Conservation (phyloP, 2,797 vertebrate genomes). For the Micromesistius poutassou region DNA sequence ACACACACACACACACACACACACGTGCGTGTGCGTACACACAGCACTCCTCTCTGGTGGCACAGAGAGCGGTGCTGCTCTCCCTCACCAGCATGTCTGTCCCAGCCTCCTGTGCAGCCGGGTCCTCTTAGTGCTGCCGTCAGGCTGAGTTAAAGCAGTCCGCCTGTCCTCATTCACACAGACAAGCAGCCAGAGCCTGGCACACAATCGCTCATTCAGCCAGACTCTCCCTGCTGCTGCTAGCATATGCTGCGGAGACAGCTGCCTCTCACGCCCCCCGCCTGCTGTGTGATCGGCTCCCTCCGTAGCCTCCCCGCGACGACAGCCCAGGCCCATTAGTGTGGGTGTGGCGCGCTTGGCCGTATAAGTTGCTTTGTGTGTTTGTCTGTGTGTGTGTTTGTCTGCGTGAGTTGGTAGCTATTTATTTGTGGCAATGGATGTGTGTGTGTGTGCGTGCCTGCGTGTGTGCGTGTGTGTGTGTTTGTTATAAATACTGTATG, state of each 20-base stretch:
- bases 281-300: slow-evolving; percentile 46
- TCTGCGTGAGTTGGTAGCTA: slow-evolving; percentile 32
- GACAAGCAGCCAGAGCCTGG: slow-evolving; percentile 21
- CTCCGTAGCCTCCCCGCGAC: slow-evolving; percentile 46
- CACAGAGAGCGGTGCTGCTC: slow-evolving; percentile 57
- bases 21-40: too few relatives aligned
- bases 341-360: slow-evolving; percentile 30
- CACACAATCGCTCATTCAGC: slow-evolving; percentile 2
- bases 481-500: not conserved
- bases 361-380: not conserved
- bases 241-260: slow-evolving; percentile 56
- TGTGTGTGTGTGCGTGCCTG: not conserved
- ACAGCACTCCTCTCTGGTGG: slow-evolving; percentile 2
- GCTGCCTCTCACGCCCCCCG: slow-evolving; percentile 47
- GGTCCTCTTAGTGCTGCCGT: slow-evolving; percentile 59
- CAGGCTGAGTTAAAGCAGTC: slow-evolving; percentile 58
- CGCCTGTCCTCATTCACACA: slow-evolving; percentile 56
- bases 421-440: not conserved
- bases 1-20: not conserved
- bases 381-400: slow-evolving; percentile 15
- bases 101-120: slow-evolving; percentile 21
- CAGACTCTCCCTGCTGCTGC: slow-evolving; percentile 36
- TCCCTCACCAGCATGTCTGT: slow-evolving; percentile 75
- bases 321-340: slow-evolving; percentile 57
- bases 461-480: slow-evolving; percentile 2